These are phyloP conservation scores for Naja naja DNA, from an alignment of 2,113 vertebrate genomes.

Conservation along the genomic window DNA sequence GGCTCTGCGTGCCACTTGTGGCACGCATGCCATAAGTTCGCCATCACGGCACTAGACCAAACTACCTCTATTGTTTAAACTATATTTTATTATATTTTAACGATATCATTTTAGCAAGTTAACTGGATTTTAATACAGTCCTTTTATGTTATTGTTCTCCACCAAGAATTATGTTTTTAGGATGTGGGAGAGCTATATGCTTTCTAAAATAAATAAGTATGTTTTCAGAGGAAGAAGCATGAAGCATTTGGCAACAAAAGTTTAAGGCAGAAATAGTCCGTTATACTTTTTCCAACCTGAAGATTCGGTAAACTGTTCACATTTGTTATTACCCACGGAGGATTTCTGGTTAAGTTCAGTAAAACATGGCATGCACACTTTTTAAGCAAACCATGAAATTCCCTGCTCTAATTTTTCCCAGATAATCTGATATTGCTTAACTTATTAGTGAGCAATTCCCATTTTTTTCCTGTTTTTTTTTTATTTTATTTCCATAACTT, in stretches of 20 bases:
- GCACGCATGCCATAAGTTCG: too few species aligned
- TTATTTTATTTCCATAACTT: not conserved
- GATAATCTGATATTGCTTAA: not conserved
- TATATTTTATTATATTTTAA: too few species aligned
- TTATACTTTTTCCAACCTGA: not conserved
- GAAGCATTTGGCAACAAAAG: not conserved
- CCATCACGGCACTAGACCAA: too few species aligned
- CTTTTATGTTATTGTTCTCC: not conserved
- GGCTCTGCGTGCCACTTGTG: too few species aligned
- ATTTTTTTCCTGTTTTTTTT: not conserved
- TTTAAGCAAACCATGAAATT: constrained; percentile 10
- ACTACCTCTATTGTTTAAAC: too few species aligned
- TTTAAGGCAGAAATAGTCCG: not conserved
- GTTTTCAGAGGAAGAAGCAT: not conserved
- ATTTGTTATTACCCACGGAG: not conserved
- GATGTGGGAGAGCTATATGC: not conserved
- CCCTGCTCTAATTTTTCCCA: not conserved
- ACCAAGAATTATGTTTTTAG: not conserved
- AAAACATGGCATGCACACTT: not conserved
- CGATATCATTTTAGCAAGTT: not conserved
- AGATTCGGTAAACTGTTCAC: not conserved
- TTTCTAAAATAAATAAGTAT: not conserved
- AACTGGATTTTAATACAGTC: not conserved
- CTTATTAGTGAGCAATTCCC: not conserved
- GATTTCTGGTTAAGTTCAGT: not conserved